A percentile compares a stretch with the other conserved stretches of the same genome.
These are phyloP conservation scores for Cephalopholis sonnerati DNA, from an alignment of 2,113 vertebrate species.

Conservation along the genomic window DNA sequence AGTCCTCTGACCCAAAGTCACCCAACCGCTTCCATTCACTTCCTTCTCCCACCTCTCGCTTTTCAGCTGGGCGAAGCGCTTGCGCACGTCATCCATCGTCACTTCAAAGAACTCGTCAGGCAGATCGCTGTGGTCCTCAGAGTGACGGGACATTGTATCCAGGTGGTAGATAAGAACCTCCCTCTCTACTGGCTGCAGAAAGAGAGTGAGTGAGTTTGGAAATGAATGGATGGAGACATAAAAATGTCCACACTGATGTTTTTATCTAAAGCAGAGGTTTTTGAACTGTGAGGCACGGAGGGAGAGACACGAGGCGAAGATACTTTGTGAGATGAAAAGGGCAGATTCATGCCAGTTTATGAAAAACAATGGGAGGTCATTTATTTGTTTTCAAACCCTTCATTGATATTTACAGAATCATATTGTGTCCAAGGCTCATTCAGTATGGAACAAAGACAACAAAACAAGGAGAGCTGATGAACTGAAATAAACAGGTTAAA, in stretches of 20 bases:
- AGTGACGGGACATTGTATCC: constrained; percentile 78
- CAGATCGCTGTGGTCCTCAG: constrained; percentile 78
- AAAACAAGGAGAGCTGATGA: neutral
- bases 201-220: neutral
- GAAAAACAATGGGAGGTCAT: neutral
- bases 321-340: neutral
- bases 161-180: constrained; percentile 90
- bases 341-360: neutral
- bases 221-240: constrained; percentile 1
- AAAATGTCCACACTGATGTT: neutral
- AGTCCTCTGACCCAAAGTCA: constrained; percentile 30
- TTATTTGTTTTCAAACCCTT: neutral
- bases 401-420: neutral
- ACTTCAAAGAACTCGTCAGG: constrained; percentile 97
- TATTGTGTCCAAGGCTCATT: neutral
- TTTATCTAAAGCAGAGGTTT: neutral
- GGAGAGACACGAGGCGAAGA: neutral
- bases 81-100: constrained; percentile 94
- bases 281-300: neutral
- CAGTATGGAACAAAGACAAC: neutral
- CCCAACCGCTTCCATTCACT: neutral
- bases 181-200: constrained; percentile 78
- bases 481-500: neutral
- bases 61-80: constrained; percentile 93
- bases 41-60: constrained; percentile 89